These are phyloP conservation scores for Zoanthus sociatus DNA, from an alignment of 92 coral and sea anemone species.

Conservation along the genomic window DNA sequence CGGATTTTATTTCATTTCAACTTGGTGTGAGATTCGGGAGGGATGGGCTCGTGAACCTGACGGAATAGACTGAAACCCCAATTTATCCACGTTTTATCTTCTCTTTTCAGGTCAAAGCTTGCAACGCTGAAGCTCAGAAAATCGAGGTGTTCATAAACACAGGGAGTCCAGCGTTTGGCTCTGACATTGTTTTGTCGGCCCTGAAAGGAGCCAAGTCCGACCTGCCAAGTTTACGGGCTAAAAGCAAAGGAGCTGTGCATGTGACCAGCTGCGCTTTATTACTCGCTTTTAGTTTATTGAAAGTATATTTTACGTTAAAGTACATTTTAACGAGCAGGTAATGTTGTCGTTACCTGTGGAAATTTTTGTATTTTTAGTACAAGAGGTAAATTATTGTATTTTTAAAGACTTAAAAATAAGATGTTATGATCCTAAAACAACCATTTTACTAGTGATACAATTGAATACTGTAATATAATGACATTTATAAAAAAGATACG, in stretches of 20 bases:
- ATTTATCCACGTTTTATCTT: neutral
- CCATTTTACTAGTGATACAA: constrained; percentile 30
- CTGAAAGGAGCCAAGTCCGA: constrained; percentile 81
- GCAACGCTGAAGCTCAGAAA: constrained; percentile 94
- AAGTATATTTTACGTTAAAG: constrained; percentile 46
- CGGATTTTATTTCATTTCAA: no score
- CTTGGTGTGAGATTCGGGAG: no score
- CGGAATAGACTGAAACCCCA: neutral
- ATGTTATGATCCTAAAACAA: constrained; percentile 23
- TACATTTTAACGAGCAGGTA: constrained; percentile 58
- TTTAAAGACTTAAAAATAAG: constrained; percentile 46
- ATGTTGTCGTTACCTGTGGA: neutral
- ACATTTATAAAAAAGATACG: constrained; percentile 40
- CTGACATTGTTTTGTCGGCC: constrained; percentile 88
- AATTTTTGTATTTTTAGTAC: constrained; percentile 41
- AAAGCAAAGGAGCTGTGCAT: constrained; percentile 24
- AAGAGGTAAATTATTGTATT: constrained; percentile 51
- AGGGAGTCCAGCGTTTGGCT: constrained; percentile 87
- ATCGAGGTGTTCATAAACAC: constrained; percentile 91
- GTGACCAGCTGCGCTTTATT: constrained; percentile 39
- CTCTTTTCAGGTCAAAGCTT: constrained; percentile 80
- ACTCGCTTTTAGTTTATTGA: constrained; percentile 36
- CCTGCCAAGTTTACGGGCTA: constrained; percentile 64
- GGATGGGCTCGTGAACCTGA: no score
- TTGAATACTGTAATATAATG: constrained; percentile 43